These are phyloP conservation scores for Phenacoccus solenopsis DNA, from an alignment of 1,140 invertebrate species.

Conservation along the genomic window DNA sequence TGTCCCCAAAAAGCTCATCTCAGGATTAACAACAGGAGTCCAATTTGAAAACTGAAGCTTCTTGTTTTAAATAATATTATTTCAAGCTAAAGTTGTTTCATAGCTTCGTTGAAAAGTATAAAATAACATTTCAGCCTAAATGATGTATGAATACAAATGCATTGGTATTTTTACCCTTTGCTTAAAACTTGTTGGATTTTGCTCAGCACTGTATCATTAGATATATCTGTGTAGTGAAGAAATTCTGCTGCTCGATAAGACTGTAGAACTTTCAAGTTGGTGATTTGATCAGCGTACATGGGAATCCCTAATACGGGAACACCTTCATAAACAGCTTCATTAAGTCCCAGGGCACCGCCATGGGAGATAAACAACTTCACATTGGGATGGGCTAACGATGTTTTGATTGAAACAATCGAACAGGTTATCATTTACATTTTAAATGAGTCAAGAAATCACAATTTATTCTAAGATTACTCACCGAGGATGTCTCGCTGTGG, in stretches of 20 bases:
- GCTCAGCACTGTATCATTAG: conserved; percentile 28
- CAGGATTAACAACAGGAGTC: too few species aligned
- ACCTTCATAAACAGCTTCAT: conserved; percentile 42
- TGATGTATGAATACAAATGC: background rate
- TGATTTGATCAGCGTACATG: conserved; percentile 42
- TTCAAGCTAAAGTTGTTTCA: too few species aligned
- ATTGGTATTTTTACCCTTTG: background rate
- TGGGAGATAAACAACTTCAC: conserved; percentile 48
- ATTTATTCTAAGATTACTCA: conserved; percentile 21
- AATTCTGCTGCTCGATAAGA: conserved; percentile 31
- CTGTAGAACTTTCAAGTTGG: conserved; percentile 32
- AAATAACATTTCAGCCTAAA: too few species aligned
- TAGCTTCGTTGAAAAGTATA: too few species aligned
- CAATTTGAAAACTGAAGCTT: too few species aligned
- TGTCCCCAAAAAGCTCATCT: too few species aligned
- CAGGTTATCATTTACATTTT: too few species aligned
- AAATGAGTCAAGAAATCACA: too few species aligned
- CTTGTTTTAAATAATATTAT: too few species aligned
- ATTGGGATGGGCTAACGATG: conserved; percentile 41
- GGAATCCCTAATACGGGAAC: conserved; percentile 48
- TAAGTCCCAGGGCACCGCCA: conserved; percentile 44
- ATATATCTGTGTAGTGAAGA: conserved; percentile 32
- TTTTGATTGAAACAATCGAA: background rate
- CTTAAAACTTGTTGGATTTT: background rate
- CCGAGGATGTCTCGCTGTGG: conserved; percentile 21